Base-by-base conservation (phyloP, 37 sponge, comb jelly and placozoan species). In the Corticium candelabrum region DNA sequence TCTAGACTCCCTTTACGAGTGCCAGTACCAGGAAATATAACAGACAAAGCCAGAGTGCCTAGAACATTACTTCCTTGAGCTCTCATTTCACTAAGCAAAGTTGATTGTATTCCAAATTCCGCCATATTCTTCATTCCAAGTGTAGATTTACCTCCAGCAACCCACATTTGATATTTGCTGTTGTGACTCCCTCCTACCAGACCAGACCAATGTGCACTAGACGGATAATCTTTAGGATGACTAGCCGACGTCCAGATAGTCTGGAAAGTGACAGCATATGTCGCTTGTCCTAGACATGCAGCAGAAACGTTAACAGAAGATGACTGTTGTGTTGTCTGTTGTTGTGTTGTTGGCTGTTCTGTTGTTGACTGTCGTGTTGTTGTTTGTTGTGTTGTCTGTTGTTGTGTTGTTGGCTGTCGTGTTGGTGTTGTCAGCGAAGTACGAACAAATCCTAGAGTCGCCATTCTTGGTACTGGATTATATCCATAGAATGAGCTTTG, bases 141-240 rank as follows among this genome's bases (percentile, higher is more conserved):
- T 4, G n/a, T 70, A 15, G 73, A 7, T 4, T 33, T 5, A n/a
- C 4, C 5, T 70, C 73, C 73, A 5, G n/a, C n/a, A 33, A 7
- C 4, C 73, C 73, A 70, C 73, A 70, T n/a, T 7, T n/a, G 5
- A 29, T 70, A 70, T 4, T 15, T n/a, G 73, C n/a, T 29, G 21
- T 15, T 70, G 73, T 70, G 73, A 15, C 73, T 70, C 4, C n/a
- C 29, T 33, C 73, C 73, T n/a, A 70, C 29, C 5, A 15, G 34
- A 7, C n/a, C n/a, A 33, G 73, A 70, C 73, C 73, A 70, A 15
- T 70, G 73, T 7, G 73, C 73, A 29, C 4, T n/a, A 15, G 73
- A 29, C 5, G 73, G 73, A 50, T 27, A 50, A 50, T 50, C 62
- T 15, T 4, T 70, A 4, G 73, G 73, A 4, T n/a, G 73, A 50